Conservation (phyloP, 2,113 vertebrate genomes). For the Calyptommatus sinebrachiatus region DNA sequence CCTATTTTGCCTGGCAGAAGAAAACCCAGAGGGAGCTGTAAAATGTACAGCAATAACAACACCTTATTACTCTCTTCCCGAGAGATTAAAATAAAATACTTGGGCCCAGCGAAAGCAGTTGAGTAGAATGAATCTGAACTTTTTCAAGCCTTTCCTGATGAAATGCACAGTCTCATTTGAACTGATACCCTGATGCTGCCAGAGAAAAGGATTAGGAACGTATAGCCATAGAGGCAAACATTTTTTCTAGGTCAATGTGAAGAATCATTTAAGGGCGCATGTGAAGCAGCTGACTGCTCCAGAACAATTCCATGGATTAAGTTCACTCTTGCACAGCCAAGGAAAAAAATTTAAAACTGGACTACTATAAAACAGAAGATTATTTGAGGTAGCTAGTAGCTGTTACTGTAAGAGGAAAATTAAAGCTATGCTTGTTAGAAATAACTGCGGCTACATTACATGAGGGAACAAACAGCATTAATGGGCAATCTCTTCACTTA, state of each 20-base stretch:
- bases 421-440: slow-evolving; percentile 27
- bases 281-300: neutral
- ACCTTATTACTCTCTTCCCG: neutral
- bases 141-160: neutral
- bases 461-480: slow-evolving; percentile 59
- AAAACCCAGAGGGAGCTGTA: too few relatives aligned
- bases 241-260: neutral
- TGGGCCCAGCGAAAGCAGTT: neutral
- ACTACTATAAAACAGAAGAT: slow-evolving; percentile 2
- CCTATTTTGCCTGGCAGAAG: too few relatives aligned
- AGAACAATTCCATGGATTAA: neutral
- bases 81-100: accelerated
- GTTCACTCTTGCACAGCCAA: neutral
- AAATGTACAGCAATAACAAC: neutral
- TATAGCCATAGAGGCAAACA: neutral
- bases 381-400: neutral
- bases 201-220: neutral
- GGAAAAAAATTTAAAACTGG: neutral
- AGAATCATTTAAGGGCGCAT: slow-evolving; percentile 6
- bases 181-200: neutral
- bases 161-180: slow-evolving; percentile 13
- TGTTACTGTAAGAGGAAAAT: slow-evolving; percentile 18
- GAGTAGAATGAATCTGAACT: neutral
- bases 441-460: slow-evolving; percentile 37
- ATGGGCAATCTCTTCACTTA: slow-evolving; percentile 55